Evolutionary conservation across 2,888 invertebrate species (phyloP).

Genomic region (Slavum lentiscoides): DNA sequence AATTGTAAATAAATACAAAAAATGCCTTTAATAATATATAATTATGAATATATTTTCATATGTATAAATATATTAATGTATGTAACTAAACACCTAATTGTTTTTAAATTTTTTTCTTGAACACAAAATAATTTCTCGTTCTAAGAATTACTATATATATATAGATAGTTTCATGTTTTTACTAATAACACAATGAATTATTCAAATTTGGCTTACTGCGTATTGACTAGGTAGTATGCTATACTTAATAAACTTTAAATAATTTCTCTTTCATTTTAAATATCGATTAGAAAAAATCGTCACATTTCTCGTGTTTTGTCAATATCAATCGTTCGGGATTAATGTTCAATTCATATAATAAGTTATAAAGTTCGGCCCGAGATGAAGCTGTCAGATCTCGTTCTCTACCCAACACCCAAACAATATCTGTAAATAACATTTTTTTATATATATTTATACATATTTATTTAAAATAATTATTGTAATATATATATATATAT

Average conservation of each 20-base stretch:
- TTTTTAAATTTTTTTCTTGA: background rate
- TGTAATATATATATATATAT: too few species aligned
- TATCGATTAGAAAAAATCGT: constrained; percentile 27
- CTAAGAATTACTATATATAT: background rate
- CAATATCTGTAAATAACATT: constrained; percentile 65
- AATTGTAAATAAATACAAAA: background rate
- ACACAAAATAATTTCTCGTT: constrained; percentile 4
- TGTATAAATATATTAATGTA: background rate
- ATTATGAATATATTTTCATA: background rate
- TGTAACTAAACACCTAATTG: background rate
- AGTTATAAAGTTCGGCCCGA: constrained; percentile 69
- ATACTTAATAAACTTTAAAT: background rate
- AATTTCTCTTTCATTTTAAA: background rate
- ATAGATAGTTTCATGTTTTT: background rate
- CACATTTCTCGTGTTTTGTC: constrained; percentile 71
- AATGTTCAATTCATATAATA: constrained; percentile 65
- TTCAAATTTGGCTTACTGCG: constrained; percentile 14
- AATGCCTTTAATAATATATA: background rate
- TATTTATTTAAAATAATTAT: too few species aligned
- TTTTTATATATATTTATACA: too few species aligned
- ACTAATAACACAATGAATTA: background rate
- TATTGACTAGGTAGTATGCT: constrained; percentile 37
- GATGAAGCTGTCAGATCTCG: constrained; percentile 69
- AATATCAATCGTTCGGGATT: constrained; percentile 74
- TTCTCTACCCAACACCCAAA: constrained; percentile 72